Percentiles rank a stretch among this genome's conserved stretches.
phyloP scores from a whole-genome alignment of 2,888 invertebrate genomes.

The Lasioglossum zephyrum region DNA sequence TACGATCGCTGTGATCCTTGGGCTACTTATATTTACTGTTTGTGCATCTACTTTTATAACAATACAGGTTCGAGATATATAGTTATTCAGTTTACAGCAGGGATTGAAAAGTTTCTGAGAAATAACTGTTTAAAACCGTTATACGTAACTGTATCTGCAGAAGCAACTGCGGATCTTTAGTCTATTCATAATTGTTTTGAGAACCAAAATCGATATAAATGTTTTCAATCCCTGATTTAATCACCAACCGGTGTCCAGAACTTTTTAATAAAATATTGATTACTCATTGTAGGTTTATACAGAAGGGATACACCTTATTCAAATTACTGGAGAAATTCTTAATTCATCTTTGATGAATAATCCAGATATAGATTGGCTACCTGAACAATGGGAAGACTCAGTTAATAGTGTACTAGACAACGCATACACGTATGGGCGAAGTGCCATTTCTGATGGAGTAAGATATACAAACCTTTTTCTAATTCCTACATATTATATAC shows the following conservation, averaged over 20 bases:
- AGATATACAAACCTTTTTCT: slow-evolving; percentile 70
- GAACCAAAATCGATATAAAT: neutral
- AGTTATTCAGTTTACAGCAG: neutral
- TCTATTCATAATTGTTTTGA: neutral
- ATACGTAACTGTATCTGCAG: neutral
- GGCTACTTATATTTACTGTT: slow-evolving; percentile 92
- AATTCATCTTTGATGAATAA: slow-evolving; percentile 96
- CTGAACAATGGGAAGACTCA: slow-evolving; percentile 93
- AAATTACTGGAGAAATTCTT: slow-evolving; percentile 94
- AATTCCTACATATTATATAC: neutral
- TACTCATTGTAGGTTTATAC: slow-evolving; percentile 91
- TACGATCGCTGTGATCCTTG: slow-evolving; percentile 93
- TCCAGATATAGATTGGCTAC: slow-evolving; percentile 91
- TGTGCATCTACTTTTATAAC: slow-evolving; percentile 93
- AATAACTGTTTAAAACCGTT: neutral
- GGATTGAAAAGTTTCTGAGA: neutral
- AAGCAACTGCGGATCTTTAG: too few relatives aligned
- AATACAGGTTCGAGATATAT: slow-evolving; percentile 88
- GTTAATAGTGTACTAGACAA: slow-evolving; percentile 96
- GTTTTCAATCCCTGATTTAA: slow-evolving; percentile 5
- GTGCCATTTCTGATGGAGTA: slow-evolving; percentile 95
- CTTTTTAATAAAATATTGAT: neutral
- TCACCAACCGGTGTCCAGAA: neutral
- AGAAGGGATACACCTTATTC: slow-evolving; percentile 96
- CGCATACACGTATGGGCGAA: slow-evolving; percentile 96